phyloP scores from a whole-genome alignment of 2,113 vertebrate genomes.

The Sander lucioperca region DNA sequence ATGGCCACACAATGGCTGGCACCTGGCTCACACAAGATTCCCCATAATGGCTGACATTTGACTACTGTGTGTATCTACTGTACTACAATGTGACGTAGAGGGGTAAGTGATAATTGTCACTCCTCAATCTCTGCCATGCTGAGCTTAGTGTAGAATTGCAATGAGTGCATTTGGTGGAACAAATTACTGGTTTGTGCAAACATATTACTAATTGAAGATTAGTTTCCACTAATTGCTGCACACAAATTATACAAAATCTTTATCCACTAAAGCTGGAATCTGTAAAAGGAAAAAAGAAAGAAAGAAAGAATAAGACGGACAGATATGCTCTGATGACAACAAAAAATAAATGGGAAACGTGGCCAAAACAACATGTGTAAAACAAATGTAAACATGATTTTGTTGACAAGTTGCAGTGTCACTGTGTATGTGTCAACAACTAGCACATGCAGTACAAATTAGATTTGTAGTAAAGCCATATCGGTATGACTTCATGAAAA shows the following conservation, averaged over 20 bases:
- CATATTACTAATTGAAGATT: neutral
- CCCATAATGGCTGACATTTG: neutral
- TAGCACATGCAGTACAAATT: neutral
- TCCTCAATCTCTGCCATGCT: neutral
- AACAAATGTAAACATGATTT: neutral
- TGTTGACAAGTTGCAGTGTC: conserved; percentile 12
- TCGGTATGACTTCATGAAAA: neutral
- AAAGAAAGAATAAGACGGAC: neutral
- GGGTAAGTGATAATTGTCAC: neutral
- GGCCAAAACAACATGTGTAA: neutral
- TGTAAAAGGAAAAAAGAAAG: neutral
- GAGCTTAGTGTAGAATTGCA: neutral
- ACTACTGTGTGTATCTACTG: neutral
- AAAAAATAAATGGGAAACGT: neutral
- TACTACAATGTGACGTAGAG: neutral
- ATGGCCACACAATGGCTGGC: neutral
- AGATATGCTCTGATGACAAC: neutral
- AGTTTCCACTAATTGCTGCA: neutral
- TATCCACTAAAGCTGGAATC: neutral
- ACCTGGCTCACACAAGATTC: neutral
- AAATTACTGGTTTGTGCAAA: neutral
- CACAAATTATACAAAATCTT: neutral
- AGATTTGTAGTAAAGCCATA: neutral
- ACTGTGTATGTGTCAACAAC: conserved; percentile 3
- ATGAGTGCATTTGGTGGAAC: neutral